phyloP scores from a whole-genome alignment of 2,888 invertebrate genomes.

The Carterocephalus palaemon region DNA sequence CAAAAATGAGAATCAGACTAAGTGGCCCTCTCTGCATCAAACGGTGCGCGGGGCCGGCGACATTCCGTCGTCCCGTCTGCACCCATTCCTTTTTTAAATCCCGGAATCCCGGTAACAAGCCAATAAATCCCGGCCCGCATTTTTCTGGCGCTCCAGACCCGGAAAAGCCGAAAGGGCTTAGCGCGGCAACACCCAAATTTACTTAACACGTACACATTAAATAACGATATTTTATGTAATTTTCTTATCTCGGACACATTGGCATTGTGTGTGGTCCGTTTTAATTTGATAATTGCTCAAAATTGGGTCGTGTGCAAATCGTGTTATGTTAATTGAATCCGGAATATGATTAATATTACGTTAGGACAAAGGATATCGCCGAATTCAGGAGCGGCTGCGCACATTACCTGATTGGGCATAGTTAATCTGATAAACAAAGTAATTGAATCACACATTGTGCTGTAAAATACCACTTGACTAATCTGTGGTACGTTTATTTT shows the following conservation, averaged over 20 bases:
- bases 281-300: constrained; percentile 66
- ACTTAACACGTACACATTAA: constrained; percentile 77
- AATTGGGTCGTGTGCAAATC: constrained; percentile 66
- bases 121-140: constrained; percentile 76
- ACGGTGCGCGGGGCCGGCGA: constrained; percentile 47
- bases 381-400: constrained; percentile 27
- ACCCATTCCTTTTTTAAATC: constrained; percentile 70
- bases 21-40: constrained; percentile 57
- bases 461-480: too few species aligned
- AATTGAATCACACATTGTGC: too few species aligned
- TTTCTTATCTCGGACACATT: constrained; percentile 58
- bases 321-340: constrained; percentile 61
- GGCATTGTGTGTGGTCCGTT: constrained; percentile 48
- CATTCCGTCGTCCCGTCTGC: constrained; percentile 64
- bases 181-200: constrained; percentile 77
- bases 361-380: constrained; percentile 45
- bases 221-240: constrained; percentile 70
- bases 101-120: constrained; percentile 77
- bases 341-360: constrained; percentile 55
- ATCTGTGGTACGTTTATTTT: too few species aligned
- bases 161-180: constrained; percentile 63
- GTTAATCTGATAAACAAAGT: constrained; percentile 39
- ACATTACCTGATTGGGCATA: constrained; percentile 48
- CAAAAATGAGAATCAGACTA: constrained; percentile 62
- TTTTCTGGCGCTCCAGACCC: constrained; percentile 54